Evolutionary conservation across 1,140 invertebrate species (phyloP), one percentile per base, ranked within the genome.

Genomic region (Bombus soroeensis): DNA sequence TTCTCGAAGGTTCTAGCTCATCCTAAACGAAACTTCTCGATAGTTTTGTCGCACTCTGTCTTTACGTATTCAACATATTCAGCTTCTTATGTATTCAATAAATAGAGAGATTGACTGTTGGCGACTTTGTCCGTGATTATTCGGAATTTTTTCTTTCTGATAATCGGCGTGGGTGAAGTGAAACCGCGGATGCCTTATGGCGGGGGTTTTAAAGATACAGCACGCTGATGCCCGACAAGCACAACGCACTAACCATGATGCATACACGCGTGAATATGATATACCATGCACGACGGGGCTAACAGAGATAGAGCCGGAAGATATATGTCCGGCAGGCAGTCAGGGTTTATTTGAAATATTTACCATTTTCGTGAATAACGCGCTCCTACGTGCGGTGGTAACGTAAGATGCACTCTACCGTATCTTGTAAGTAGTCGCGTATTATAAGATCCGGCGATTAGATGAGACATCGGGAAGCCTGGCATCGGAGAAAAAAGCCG

Each of bases 281-380:
- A 88, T 88, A 90, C 79, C 89, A 81, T 90, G 37, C 78, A 37
- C 71, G 75, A 85, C 73, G 83, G 47, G 71, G 76, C 81, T 77
- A 43, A 72, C 86, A 78, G 72, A 90, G 89, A 89, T 90, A 87
- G 86, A 85, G 81, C 39, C 62, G 59, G 82, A 71, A 90, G 89
- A 90, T 90, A 81, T 88, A 90, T 83, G 82, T 88, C 83, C 83
- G 43, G 68, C 66, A 41, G 71, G 47, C 62, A 85, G 88, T 88
- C 83, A 78, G 59, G 80, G 71, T 90, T 90, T 88, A 90, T 90
- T 90, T 90, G 89, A 90, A 90, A 90, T 90, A 90, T 90, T 90
- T 87, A 90, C 89, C 83, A 90, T 88, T 90, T 90, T 90, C 86
- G 89, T 88, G 86, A 90, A 86, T 90, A 90, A 90, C 89, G 76